Percentiles rank a stretch among this genome's conserved stretches.
Conservation (phyloP, 2,888 invertebrate genomes). For the Anoncus sp. region DNA sequence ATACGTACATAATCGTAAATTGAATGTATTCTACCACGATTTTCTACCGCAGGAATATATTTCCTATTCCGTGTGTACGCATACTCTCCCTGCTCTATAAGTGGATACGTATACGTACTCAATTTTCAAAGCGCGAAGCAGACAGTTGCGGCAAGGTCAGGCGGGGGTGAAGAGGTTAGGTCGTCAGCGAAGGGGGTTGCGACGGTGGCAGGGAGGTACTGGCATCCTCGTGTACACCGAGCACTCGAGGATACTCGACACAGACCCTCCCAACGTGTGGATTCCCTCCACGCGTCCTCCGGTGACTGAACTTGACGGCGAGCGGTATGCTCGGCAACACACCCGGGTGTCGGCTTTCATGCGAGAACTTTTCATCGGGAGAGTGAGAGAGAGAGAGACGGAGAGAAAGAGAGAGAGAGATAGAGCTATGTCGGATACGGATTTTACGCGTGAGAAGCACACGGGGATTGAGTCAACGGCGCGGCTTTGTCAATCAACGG, state of each 20-base stretch:
- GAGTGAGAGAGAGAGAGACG: conserved; percentile 5
- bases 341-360: conserved; percentile 65
- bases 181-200: conserved; percentile 31
- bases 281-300: conserved; percentile 26
- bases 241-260: conserved; percentile 63
- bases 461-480: conserved; percentile 70
- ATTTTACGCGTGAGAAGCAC: conserved; percentile 45
- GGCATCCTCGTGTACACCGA: conserved; percentile 31
- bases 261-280: conserved; percentile 45
- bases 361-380: conserved; percentile 60
- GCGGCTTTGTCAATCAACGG: conserved; percentile 73
- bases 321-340: conserved; percentile 54
- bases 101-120: conserved; percentile 39
- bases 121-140: conserved; percentile 55
- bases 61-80: neutral
- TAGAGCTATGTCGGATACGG: conserved; percentile 22
- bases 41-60: conserved; percentile 4
- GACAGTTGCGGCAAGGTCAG: conserved; percentile 62
- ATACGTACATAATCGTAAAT: conserved; percentile 8
- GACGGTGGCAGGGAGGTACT: conserved; percentile 21
- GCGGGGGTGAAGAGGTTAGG: conserved; percentile 49
- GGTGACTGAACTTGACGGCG: conserved; percentile 53
- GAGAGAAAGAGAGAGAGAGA: conserved; percentile 22
- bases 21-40: conserved; percentile 19
- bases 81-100: neutral